A percentile compares a stretch with the other conserved stretches of the same genome.
Conservation (phyloP, 2,888 invertebrate species). For the Polydrusus cervinus region DNA sequence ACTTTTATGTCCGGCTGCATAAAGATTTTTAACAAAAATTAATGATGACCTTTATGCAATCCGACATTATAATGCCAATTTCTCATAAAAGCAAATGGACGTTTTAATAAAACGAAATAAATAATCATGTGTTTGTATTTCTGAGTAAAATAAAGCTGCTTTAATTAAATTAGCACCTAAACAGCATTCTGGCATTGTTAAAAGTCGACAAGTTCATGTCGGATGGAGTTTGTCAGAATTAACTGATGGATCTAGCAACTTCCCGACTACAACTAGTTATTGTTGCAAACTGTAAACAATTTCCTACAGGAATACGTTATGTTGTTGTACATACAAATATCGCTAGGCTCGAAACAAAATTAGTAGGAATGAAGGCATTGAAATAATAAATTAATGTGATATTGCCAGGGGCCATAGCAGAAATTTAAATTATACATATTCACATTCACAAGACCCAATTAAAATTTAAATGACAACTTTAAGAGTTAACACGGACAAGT, state of each 20-base stretch:
- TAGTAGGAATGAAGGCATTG: not conserved
- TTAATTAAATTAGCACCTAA: conserved; percentile 22
- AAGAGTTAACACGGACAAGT: no score
- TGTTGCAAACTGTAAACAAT: conserved; percentile 32
- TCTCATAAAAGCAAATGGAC: no score
- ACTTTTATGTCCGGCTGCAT: no score
- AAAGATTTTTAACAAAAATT: no score
- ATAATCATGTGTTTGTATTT: not conserved
- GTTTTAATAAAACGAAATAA: no score
- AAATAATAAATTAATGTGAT: not conserved
- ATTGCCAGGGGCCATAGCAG: not conserved
- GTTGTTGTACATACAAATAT: conserved; percentile 24
- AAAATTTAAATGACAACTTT: no score
- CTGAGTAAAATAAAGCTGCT: conserved; percentile 10
- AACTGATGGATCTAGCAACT: conserved; percentile 29
- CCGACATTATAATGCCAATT: no score
- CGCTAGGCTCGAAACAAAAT: not conserved
- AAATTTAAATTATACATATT: not conserved
- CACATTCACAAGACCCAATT: no score
- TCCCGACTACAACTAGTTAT: conserved; percentile 21
- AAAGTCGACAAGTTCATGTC: conserved; percentile 18
- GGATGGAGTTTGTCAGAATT: conserved; percentile 19
- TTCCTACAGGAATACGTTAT: conserved; percentile 31
- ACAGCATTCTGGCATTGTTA: conserved; percentile 16
- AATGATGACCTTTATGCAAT: no score